These are phyloP conservation scores for Varanus salvator DNA, from an alignment of 2,113 vertebrate species.

Conservation along the genomic window DNA sequence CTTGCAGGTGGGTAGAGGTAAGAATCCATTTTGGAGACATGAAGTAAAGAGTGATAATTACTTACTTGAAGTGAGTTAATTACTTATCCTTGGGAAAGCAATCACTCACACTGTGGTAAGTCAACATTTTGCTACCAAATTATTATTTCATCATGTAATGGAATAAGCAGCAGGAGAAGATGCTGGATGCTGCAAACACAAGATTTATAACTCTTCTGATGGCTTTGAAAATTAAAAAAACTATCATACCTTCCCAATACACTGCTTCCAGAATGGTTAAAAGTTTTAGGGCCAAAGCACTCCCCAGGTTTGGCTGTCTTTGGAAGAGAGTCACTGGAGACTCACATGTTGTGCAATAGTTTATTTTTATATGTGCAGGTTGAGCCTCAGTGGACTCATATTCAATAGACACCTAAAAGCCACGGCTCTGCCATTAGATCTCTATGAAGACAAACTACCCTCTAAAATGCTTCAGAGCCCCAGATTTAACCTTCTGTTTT, in stretches of 20 bases:
- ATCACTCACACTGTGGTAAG: slow-evolving; percentile 8
- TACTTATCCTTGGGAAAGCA: slow-evolving; percentile 45
- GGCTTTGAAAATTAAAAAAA: slow-evolving; percentile 5
- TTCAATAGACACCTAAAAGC: neutral
- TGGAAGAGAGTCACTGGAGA: neutral
- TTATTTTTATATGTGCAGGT: neutral
- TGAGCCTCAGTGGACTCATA: neutral
- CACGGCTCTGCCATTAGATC: neutral
- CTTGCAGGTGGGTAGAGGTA: slow-evolving; percentile 18
- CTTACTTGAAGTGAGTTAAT: slow-evolving; percentile 54
- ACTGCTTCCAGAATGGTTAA: neutral
- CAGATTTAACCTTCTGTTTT: neutral
- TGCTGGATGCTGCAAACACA: slow-evolving; percentile 14
- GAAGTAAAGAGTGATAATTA: slow-evolving; percentile 36
- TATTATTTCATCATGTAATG: slow-evolving; percentile 2
- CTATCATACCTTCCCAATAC: neutral
- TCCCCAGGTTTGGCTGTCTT: neutral
- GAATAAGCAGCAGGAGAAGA: slow-evolving; percentile 19
- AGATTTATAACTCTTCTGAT: neutral
- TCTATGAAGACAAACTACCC: too few species aligned
- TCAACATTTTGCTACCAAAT: slow-evolving; percentile 27
- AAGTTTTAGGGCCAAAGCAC: neutral
- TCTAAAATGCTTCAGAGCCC: neutral
- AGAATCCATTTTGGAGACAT: slow-evolving; percentile 26
- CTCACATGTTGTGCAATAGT: neutral